Base-by-base conservation (phyloP, 1,140 invertebrate species). In the Heterodera schachtii region DNA sequence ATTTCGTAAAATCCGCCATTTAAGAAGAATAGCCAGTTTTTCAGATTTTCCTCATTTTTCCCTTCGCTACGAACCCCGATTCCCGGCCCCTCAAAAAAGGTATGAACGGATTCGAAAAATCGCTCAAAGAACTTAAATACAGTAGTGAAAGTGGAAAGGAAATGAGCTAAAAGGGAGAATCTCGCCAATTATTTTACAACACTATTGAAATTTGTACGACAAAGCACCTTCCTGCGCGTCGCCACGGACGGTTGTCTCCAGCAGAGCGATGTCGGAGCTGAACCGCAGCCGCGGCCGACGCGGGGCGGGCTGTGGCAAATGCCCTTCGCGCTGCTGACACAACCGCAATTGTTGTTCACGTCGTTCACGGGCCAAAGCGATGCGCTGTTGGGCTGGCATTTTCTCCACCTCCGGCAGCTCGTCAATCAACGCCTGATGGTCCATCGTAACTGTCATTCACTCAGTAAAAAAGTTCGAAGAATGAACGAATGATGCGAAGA, bases 401-500 rank as follows among this genome's bases (percentile, higher is more conserved):
- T 76, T 21, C 76, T 90, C 88, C 47, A 89, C 86, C 46, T 82
- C 69, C 5, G 86, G 89, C 69, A 89, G 79, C 80, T 89, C 88
- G 41, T 79, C 77, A 21, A 90, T 82, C 31, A 89, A 78, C 44
- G 87, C 79, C 41, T 70, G 49, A 79, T 89, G 88, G 75, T 89
- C 88, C 87, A 88, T 86, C 41, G 66, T 71, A 73, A 64, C 31
- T 19, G 52, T 46, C 64, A 66, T 31, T 77, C 52, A 49, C 52
- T 74, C 73, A 64, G 57, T 4, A 16, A 60, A 19, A 21, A 4
- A 64, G 0, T 11, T 11, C 11, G 57, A 64, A 11, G 16, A 19
- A 4, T 16, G 11, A 64, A 52, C 49, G 57, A 64, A 13, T 5
- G 57, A 4, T 19, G 5, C 11, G 19, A 13, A 64, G 16, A 64